These are phyloP conservation scores for Tretioscincus oriximinensis DNA, from an alignment of 2,113 vertebrate species.

Conservation along the genomic window DNA sequence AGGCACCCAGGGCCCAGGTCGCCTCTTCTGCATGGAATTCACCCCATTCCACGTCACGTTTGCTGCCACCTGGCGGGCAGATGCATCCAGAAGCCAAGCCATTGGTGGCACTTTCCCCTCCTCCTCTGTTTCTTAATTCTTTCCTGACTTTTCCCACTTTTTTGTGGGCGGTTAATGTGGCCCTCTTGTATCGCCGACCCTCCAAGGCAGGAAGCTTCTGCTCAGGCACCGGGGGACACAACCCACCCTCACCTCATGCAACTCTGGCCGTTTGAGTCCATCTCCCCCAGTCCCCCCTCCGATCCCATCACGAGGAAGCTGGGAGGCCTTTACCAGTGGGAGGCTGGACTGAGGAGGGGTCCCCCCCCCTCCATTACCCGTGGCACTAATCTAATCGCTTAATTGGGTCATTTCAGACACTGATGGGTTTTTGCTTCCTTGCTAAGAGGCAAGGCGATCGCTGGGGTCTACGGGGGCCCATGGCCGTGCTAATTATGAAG, in stretches of 20 bases:
- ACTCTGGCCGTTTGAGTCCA: conserved; percentile 57
- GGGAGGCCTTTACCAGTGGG: not conserved
- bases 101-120: not conserved
- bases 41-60: too few species aligned
- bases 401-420: conserved; percentile 54
- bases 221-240: not conserved
- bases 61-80: not conserved
- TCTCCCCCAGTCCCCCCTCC: conserved; percentile 41
- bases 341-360: conserved; percentile 12
- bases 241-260: not conserved
- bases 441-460: conserved; percentile 20
- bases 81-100: too few species aligned
- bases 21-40: too few species aligned
- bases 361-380: not conserved
- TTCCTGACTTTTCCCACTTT: not conserved
- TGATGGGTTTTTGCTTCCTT: conserved; percentile 30
- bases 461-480: conserved; percentile 28
- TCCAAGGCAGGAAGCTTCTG: not conserved
- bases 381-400: conserved; percentile 29
- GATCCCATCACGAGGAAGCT: not conserved
- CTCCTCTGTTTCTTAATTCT: not conserved
- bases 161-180: not conserved
- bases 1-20: too few species aligned
- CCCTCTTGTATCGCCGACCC: not conserved
- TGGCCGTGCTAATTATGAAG: conserved; percentile 55